Evolutionary conservation across 2,797 vertebrate genomes (phyloP), one percentile per base, ranked within the genome.

Genomic region (Acrossocheilus fasciatus): DNA sequence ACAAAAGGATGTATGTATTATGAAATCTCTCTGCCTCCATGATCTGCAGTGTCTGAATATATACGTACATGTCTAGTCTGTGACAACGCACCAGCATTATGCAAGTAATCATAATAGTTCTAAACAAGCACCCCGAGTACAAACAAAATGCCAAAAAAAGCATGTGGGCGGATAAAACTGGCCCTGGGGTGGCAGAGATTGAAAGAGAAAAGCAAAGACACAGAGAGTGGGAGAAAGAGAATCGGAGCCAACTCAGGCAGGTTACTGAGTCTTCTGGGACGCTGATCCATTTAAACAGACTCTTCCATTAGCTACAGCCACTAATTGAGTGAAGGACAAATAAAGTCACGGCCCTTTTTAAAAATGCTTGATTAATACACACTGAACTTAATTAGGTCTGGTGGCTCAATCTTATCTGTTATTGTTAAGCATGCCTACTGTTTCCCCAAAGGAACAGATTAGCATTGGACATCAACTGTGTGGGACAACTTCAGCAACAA

Each of bases 281-380:
- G n/a, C 2, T 39, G n/a, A 76, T 78, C 64, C 54, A 59, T 66
- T 83, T 83, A 79, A 70, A 83, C 62, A 87, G 23, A 43, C 62
- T 50, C 74, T 57, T 84, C 75, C 75, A 87, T 72, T 70, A 47
- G 86, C 52, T 78, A 59, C 47, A 78, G 41, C 76, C 39, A 62
- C 74, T 87, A 87, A 83, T 50, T 72, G 64, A 87, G 66, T 41
- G 62, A 72, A 57, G 81, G 30, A 76, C 86, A 79, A 78, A 83
- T 72, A 87, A 69, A 54, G 72, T 82, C 64, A 69, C 36, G 1
- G 41, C 45, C 52, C n/a, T 70, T 50, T 77, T 52, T 20, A 72
- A 85, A 80, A 87, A 84, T 26, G 20, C 45, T 69, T 89, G 81
- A 81, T 74, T 86, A 74, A 74, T 66, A 83, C 43, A 79, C 41